Conservation (phyloP, 2,888 invertebrate species). For the Bedellia somnulentella region DNA sequence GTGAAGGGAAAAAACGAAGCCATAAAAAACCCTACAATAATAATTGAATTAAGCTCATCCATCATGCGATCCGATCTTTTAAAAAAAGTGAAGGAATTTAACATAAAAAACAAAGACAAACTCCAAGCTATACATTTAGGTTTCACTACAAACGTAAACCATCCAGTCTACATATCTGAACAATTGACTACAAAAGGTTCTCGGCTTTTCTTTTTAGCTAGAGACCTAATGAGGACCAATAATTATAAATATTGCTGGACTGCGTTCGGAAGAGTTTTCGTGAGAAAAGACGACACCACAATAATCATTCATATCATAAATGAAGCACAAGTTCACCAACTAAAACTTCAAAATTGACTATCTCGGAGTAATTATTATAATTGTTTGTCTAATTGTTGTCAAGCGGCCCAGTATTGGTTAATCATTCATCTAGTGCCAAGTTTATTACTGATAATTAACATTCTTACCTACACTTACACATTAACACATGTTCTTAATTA, state of each 20-base stretch:
- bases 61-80: neutral
- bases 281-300: neutral
- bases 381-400: no score
- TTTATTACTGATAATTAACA: no score
- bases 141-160: neutral
- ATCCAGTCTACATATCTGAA: constrained; percentile 1
- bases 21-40: neutral
- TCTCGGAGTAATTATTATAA: no score
- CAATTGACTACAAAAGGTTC: constrained; percentile 1
- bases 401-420: no score
- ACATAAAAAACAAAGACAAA: constrained; percentile 1
- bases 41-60: constrained; percentile 1
- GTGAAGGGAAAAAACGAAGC: neutral
- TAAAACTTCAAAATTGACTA: no score
- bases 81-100: constrained; percentile 1
- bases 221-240: neutral
- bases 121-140: constrained; percentile 1
- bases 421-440: no score
- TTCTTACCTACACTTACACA: no score
- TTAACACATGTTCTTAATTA: no score
- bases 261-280: constrained; percentile 1
- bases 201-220: constrained; percentile 1
- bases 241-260: constrained; percentile 6
- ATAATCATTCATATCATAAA: neutral
- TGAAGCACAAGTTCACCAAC: constrained; percentile 1